Base-by-base conservation (phyloP, 2,797 vertebrate genomes). In the Myotis planiceps region DNA sequence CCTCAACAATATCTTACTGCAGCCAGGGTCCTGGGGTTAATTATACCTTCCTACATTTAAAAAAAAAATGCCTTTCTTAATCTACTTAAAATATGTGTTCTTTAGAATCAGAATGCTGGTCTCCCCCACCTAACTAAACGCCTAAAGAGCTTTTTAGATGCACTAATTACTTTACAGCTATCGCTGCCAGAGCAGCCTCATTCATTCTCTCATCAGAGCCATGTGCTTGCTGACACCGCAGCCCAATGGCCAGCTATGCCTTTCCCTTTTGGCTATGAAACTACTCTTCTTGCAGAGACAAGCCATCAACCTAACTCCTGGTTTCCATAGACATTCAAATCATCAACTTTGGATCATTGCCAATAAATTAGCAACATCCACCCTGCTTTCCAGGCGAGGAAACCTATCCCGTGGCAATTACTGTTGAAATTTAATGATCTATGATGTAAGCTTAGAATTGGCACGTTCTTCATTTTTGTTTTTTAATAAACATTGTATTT, bases 21-120 rank as follows among this genome's bases (percentile, higher is more conserved):
- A 81, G 42, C 85, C 88, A 88, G 96, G 88, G 88, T 95, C 79
- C 71, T 88, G 0, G 6, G 95, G 94, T 97, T 97, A 97, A 97
- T 97, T 95, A 93, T 83, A 94, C 71, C 90, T 96, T 90, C 87
- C 69, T 83, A 78, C 63, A 84, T 94, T 97, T 92, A 91, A 96
- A 42, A 45, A 42, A 42, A 42, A 92, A 97, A 95, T 96, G 95
- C 72, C 88, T 96, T 96, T 95, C 92, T 95, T 97, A 96, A 97
- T 96, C 85, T 88, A 94, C 71, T 96, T 95, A 92, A 96, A 97
- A 90, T 93, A 78, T 37, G 47, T 69, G 23, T 88, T 91, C 95
- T 95, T 96, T 47, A 45, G 82, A 96, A 71, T 86, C 66, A 86
- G 79, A 90, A 90, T 16, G 25, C 85, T 39, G 39, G 74, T 85